Base-by-base conservation (phyloP, 1,140 invertebrate genomes). In the Zeugodacus cucurbitae region DNA sequence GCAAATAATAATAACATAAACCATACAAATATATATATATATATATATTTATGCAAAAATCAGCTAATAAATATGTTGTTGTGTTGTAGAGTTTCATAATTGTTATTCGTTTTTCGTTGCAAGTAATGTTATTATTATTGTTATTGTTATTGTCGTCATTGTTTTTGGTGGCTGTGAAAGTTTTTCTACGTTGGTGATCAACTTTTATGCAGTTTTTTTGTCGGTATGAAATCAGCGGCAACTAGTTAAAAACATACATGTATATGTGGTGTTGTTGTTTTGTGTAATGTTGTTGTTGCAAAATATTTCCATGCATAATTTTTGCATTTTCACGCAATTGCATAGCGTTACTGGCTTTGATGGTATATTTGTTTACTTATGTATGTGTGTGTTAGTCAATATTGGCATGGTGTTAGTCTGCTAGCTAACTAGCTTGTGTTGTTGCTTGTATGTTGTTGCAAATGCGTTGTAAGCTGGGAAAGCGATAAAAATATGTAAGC, bases 401-500 rank as follows among this genome's bases (percentile, higher is more conserved):
- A 34, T 74, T 67, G 32, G 32, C 20, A 67, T 22, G 29, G 5
- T 37, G 22, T 37, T 74, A 74, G 20, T 74, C 34, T 74, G 17
- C 34, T 2, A 17, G 14, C 48, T 54, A 20, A 17, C 14, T 54
- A 54, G 70, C 37, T 22, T 41, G 20, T 41, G 34, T 22, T 74
- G 37, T 41, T 37, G 34, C 22, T 32, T 82, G 74, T 54, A n/a
- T 82, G 41, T 41, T 10, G 64, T 34, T 26, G 57, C 48, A 32
- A 20, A 32, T 59, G 86, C 29, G 82, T 14, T 34, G 22, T 22
- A 64, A 34, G 86, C 59, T 34, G 86, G 14, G 17, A 34, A 44
- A 87, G 54, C 57, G 86, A 14, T 48, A 82, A 82, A 82, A 82
- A 41, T 74, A 41, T 41, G 14, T 74, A 74, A 70, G 32, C 32